Evolutionary conservation across 2,888 invertebrate species (phyloP), one percentile per base, ranked within the genome.

Genomic region (Pocota personata): DNA sequence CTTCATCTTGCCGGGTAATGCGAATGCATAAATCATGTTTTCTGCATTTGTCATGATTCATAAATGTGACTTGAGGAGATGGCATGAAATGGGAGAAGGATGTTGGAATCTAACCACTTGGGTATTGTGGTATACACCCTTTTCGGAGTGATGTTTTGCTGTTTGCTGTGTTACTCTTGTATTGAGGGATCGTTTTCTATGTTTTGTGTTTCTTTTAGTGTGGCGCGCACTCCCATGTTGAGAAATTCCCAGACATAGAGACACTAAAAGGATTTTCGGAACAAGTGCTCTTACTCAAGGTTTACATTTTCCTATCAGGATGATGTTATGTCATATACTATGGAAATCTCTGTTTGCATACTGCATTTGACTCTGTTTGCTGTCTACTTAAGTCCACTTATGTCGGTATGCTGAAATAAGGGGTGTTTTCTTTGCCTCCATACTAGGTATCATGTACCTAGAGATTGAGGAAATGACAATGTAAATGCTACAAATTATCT

Each of bases 11-110:
- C 24, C 32, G 46, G 40, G 21, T 52, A 69, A 48, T 48, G 48
- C 5, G 48, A 69, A 77, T 77, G 69, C 60, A 77, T 77, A 69
- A 77, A 77, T 77, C 69, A 69, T 77, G 60, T 66, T 60, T 69
- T 52, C 60, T 77, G 52, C 52, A 69, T 52, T 52, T 60, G 60
- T 77, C 77, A 77, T 60, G 60, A 69, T 69, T 77, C 77, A 77
- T 69, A 77, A 77, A 69, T 69, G 32, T 52, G 52, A 52, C 30
- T 43, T 35, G 69, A 46, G 14, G 40, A 43, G 40, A 14, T 46
- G 27, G 7, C 12, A n/a, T 37, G 48, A 52, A 69, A 60, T 77
- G 30, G 37, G 3, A 77, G 55, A 69, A 69, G 67, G 19, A 60
- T 69, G 69, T 60, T 14, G 30, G 30, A 48, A 60, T 10, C 21